Evolutionary conservation across 2,113 vertebrate species (phyloP).

Genomic region (Morone chrysops): DNA sequence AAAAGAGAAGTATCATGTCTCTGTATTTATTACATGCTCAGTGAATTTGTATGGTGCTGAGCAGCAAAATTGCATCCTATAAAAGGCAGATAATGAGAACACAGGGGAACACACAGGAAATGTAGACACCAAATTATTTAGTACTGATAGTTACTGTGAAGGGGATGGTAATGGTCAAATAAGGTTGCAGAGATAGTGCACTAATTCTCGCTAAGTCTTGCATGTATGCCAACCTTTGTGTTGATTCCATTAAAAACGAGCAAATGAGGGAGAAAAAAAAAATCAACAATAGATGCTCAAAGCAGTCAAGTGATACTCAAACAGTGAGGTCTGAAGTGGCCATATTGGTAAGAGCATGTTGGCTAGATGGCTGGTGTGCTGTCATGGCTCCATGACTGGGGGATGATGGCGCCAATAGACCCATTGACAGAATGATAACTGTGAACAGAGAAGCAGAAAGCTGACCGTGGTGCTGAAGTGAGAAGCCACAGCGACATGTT

Average conservation of each 20-base stretch:
- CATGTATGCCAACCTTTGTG: conserved; percentile 35
- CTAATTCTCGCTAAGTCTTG: conserved; percentile 62
- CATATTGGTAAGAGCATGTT: conserved; percentile 42
- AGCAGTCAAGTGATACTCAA: conserved; percentile 63
- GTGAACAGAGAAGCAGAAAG: conserved; percentile 5
- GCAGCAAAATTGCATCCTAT: conserved; percentile 61
- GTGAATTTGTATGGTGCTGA: conserved; percentile 71
- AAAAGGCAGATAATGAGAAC: conserved; percentile 78
- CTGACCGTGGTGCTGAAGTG: conserved; percentile 24
- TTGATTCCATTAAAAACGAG: conserved; percentile 45
- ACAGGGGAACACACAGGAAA: conserved; percentile 70
- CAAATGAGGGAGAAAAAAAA: conserved; percentile 20
- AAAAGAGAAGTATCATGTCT: conserved; percentile 24
- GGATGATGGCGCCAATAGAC: conserved; percentile 14
- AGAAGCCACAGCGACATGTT: not conserved
- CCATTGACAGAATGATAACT: conserved; percentile 13
- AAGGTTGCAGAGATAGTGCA: conserved; percentile 22
- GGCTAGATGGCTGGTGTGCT: conserved; percentile 32
- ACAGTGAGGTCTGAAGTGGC: conserved; percentile 59
- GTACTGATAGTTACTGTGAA: conserved; percentile 39
- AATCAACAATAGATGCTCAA: conserved; percentile 25
- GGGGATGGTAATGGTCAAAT: conserved; percentile 56
- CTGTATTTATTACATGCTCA: conserved; percentile 62
- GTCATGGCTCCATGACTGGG: conserved; percentile 23
- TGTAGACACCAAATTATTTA: conserved; percentile 60